These are phyloP conservation scores for Rotaria sp. DNA, from an alignment of 2,888 invertebrate genomes.

Conservation along the genomic window DNA sequence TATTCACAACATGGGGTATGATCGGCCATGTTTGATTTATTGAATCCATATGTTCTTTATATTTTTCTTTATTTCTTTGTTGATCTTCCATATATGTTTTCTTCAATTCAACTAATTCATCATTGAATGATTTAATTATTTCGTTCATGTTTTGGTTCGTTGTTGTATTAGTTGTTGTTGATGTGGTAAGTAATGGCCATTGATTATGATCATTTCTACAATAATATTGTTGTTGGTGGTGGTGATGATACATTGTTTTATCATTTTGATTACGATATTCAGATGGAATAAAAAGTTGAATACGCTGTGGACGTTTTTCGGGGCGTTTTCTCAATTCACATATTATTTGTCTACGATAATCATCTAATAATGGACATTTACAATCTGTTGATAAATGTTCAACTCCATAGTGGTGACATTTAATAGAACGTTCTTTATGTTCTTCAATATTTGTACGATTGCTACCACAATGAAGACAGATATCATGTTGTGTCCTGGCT, in stretches of 20 bases:
- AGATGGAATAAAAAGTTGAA: neutral
- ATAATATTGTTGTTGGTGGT: neutral
- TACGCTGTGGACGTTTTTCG: neutral
- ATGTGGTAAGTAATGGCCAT: neutral
- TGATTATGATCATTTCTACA: neutral
- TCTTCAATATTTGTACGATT: too few species aligned
- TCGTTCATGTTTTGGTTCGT: neutral
- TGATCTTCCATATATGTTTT: neutral
- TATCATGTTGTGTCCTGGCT: too few species aligned
- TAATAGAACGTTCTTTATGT: too few species aligned
- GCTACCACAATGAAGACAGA: too few species aligned
- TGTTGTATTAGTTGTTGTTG: neutral
- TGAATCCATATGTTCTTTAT: neutral
- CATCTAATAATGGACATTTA: neutral
- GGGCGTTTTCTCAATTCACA: neutral
- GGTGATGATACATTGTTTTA: neutral
- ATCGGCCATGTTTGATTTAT: neutral
- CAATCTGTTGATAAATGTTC: neutral
- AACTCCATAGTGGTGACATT: neutral
- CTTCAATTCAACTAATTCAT: neutral
- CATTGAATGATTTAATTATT: neutral
- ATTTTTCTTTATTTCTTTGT: neutral
- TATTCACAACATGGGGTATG: too few species aligned
- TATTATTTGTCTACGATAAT: neutral
- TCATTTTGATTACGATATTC: neutral